These are phyloP conservation scores for Pelusios castaneus DNA, from an alignment of 2,113 vertebrate genomes.

Conservation along the genomic window DNA sequence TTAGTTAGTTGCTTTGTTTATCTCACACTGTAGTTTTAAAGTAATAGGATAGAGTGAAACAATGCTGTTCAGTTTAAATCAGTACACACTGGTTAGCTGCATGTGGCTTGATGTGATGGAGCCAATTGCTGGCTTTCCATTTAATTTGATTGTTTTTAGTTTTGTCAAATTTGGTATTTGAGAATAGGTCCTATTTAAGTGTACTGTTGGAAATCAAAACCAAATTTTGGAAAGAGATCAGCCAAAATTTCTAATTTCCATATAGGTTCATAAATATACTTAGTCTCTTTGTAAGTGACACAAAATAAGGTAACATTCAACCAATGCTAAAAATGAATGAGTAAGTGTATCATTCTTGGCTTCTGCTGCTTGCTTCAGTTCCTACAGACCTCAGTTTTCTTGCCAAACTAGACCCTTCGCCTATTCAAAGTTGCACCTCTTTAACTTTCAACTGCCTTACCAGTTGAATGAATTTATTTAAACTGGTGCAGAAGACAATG, in stretches of 20 bases:
- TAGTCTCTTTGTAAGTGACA: not conserved
- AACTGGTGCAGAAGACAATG: not conserved
- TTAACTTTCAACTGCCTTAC: not conserved
- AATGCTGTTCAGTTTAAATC: not conserved
- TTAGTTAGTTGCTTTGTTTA: not conserved
- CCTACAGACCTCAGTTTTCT: not conserved
- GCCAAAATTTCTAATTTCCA: not conserved
- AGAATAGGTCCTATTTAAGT: not conserved
- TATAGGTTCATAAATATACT: not conserved
- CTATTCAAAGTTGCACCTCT: not conserved
- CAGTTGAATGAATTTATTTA: not conserved
- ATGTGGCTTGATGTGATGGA: not conserved
- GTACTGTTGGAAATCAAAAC: not conserved
- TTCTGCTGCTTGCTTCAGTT: not conserved
- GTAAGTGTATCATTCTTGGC: not conserved
- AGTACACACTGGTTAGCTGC: not conserved
- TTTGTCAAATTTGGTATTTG: not conserved
- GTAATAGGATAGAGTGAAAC: not conserved
- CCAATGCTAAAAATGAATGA: not conserved
- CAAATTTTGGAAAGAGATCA: not conserved
- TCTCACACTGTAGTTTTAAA: not conserved
- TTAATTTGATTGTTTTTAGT: not conserved
- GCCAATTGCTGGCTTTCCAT: rapidly evolving
- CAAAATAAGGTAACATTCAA: not conserved
- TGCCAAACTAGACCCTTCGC: not conserved